Evolutionary conservation across 2,888 invertebrate genomes (phyloP), one percentile per base, ranked within the genome.

Genomic region (Dynastes hyllus): DNA sequence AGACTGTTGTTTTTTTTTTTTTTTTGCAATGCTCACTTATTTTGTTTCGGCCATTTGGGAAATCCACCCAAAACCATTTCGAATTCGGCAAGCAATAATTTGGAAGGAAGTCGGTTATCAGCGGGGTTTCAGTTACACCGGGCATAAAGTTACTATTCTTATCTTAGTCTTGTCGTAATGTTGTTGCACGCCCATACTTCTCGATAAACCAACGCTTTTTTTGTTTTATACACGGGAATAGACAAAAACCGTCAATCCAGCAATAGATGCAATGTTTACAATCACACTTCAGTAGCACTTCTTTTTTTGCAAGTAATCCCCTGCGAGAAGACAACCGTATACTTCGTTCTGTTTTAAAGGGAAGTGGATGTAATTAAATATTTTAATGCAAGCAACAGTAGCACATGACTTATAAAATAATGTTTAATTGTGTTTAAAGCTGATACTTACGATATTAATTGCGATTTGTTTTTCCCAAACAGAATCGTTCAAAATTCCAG

Each of bases 401-500:
- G 9, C 45, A 5, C 5, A 5, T 8, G 40, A 8, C 9, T 53
- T n/a, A 53, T 13, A 11, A 1, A 4, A 8, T 29, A 40, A 40
- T 40, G 40, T 40, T 8, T 2, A 1, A 5, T 40, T 2, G 5
- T 1, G 1, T 45, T 1, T 45, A 45, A 45, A 9, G 45, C 45
- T 45, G 53, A 29, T 61, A 83, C 83, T 82, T 80, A 86, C 86
- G 66, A 85, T 77, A 79, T 86, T 85, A 45, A 85, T 80, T 16
- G 83, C 93, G 32, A 94, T 93, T 87, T 93, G 93, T 9, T 93
- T 89, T 85, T 94, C 93, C 93, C 94, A 94, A 85, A 93, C 92
- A 83, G 93, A 89, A 84, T 94, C 94, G 86, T 94, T 93, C 92
- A 93, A 93, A 63, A 94, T 92, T 5, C 94, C 94, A 6, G 94